Percentiles rank a stretch among this genome's conserved stretches.
phyloP scores from a whole-genome alignment of 2,888 invertebrate species.

The Thyatira batis region DNA sequence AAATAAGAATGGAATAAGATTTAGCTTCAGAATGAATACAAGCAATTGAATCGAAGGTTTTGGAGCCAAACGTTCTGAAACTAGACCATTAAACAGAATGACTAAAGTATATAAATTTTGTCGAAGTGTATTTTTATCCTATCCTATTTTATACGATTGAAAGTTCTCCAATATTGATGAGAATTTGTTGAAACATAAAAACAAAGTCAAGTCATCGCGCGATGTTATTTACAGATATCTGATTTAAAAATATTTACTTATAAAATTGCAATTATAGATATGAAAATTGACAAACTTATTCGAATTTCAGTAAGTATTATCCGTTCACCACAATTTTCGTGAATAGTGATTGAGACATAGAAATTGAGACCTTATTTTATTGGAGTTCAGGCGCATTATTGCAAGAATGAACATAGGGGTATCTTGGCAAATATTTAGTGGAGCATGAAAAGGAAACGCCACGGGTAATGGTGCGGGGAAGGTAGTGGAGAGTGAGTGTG shows the following conservation, averaged over 20 bases:
- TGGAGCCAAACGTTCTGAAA: not conserved
- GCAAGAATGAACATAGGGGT: constrained; percentile 18
- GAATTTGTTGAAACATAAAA: no score
- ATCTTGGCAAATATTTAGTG: constrained; percentile 53
- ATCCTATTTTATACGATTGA: not conserved
- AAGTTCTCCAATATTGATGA: no score
- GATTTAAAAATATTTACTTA: no score
- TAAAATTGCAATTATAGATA: no score
- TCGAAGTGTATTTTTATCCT: not conserved
- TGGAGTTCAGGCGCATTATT: constrained; percentile 16
- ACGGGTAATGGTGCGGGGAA: constrained; percentile 44
- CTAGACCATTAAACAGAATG: not conserved
- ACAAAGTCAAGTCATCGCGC: no score
- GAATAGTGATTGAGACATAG: not conserved
- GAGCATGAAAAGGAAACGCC: constrained; percentile 48
- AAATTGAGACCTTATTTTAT: not conserved
- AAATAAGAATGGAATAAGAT: not conserved
- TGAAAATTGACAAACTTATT: no score
- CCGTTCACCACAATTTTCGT: not conserved
- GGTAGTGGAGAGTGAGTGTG: constrained; percentile 31
- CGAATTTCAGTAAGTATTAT: no score
- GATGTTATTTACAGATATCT: no score
- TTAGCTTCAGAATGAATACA: not conserved
- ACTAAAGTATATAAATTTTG: not conserved
- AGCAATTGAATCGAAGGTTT: not conserved